phyloP scores from a whole-genome alignment of 37 sponge, comb jelly and placozoan genomes.

The Beroe ovata region DNA sequence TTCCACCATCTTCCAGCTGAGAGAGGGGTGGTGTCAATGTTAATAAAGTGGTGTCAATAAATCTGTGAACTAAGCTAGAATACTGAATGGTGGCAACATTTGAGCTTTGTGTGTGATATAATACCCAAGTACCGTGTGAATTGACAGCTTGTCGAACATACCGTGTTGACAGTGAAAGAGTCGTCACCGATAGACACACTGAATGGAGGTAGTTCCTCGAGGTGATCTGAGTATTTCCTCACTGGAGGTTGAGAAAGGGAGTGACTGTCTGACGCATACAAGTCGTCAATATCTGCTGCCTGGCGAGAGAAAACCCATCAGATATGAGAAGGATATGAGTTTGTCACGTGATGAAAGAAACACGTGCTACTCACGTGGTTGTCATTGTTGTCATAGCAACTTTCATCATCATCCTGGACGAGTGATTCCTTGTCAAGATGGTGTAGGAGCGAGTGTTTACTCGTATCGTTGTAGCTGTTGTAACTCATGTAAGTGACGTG shows the following conservation, averaged over 20 bases:
- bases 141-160: no score
- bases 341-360: no score
- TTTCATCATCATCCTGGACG: neutral
- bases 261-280: neutral
- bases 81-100: no score
- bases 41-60: no score
- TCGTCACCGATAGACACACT: neutral
- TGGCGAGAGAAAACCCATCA: neutral
- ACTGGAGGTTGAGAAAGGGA: neutral
- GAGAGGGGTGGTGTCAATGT: neutral
- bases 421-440: neutral
- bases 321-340: neutral
- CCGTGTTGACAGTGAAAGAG: neutral
- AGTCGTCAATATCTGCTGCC: neutral
- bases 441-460: neutral
- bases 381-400: neutral
- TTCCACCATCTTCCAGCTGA: slow-evolving; percentile 1
- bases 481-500: neutral
- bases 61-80: no score
- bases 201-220: neutral
- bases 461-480: neutral
- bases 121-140: no score
- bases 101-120: no score
- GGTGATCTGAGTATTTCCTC: neutral
- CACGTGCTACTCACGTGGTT: no score